Base-by-base conservation (phyloP, 2,113 vertebrate genomes). In the Alosa alosa region DNA sequence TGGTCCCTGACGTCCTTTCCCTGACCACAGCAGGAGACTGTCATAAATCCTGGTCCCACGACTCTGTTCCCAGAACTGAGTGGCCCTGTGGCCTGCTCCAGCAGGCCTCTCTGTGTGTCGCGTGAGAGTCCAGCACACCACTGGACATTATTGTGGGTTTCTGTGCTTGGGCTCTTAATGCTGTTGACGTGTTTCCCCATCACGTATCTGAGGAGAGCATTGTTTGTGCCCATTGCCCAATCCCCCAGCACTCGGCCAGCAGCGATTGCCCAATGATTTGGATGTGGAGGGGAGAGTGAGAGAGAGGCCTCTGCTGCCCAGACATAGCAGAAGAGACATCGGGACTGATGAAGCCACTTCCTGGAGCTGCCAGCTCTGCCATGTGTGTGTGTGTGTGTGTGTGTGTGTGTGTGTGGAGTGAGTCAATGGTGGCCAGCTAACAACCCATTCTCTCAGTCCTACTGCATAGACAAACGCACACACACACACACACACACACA, bases 261-360 rank as follows among this genome's bases (percentile, higher is more conserved):
- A 9, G 60, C 11, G 82, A 87, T 85, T 86, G 83, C 60, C 39
- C 84, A 85, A 84, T 47, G n/a, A 11, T 87, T 83, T 85, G 78
- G 36, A 49, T 52, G n/a, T n/a, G 47, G 3, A 39, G 17, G 22
- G 41, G 39, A 39, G 25, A 49, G 25, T 20, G 6, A 81, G 75
- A 4, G 52, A 18, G 52, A 4, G 17, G 15, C 13, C 52, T 55
- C 52, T 55, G 52, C 15, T 55, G 52, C 52, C 52, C 52, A 55
- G 15, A 5, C 52, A 55, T 18, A 15, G 52, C 17, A 18, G 52
- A 15, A 4, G 52, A 52, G 82, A 17, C n/a, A 17, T 52, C 47
- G 3, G 52, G 15, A 4, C 13, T 4, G 1, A 17, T 55, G 52
- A 18, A 55, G 52, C 52, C 52, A 55, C 52, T 55, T 55, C 52